Conservation (phyloP, 2,113 vertebrate species). For the Morone saxatilis region DNA sequence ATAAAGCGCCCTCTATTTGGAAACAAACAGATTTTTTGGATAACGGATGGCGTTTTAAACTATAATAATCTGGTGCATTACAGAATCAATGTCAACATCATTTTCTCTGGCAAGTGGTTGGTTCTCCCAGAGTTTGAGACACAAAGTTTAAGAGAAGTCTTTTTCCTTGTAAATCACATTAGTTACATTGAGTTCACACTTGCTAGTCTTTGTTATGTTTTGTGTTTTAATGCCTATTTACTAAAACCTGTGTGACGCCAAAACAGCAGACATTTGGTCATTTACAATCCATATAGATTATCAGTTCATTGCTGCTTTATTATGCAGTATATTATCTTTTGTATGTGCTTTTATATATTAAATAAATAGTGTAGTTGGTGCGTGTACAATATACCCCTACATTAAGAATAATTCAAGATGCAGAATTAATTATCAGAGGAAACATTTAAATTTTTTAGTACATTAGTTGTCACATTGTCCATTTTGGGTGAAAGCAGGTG, state of each 20-base stretch:
- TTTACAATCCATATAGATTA: neutral
- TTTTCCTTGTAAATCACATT: neutral
- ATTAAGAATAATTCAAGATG: neutral
- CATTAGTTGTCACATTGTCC: neutral
- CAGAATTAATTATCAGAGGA: neutral
- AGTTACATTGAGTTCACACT: neutral
- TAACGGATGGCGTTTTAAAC: conserved; percentile 2
- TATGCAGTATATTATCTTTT: neutral
- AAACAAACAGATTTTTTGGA: conserved; percentile 3
- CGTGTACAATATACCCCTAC: neutral
- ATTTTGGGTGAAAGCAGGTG: neutral
- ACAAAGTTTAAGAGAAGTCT: neutral
- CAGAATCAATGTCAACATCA: conserved; percentile 5
- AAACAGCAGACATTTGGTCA: neutral
- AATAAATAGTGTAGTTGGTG: no score
- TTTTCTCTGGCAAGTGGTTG: neutral
- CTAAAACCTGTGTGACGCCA: neutral
- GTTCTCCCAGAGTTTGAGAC: neutral
- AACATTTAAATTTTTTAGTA: neutral
- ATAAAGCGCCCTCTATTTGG: conserved; percentile 1
- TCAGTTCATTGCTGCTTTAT: neutral
- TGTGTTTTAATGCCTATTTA: neutral
- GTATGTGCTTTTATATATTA: neutral
- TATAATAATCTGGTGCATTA: conserved; percentile 2
- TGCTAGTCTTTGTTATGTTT: neutral